Base-by-base conservation (phyloP, 2,888 invertebrate species). In the Nomada ferruginata region DNA sequence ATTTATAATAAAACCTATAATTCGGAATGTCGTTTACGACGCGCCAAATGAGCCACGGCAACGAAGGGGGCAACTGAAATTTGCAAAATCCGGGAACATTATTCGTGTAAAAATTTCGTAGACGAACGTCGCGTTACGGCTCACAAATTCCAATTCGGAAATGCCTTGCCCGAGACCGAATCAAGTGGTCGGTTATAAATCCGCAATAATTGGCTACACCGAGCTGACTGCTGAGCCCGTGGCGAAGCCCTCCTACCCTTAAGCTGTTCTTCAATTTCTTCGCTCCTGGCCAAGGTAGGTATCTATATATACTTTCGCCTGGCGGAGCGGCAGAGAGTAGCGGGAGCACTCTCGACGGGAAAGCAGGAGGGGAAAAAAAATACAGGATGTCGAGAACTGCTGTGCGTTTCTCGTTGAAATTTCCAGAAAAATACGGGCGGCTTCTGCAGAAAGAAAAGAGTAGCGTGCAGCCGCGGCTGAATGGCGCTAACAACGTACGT, bases 161-260 rank as follows among this genome's bases (percentile, higher is more conserved):
- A 79, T 59, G 76, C 79, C 73, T 86, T 69, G 71, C 65, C 69
- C 81, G 80, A 78, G 85, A 85, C 87, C 80, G 88, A 87, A 87
- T 87, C 81, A 83, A 85, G 85, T 78, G 87, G 81, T 83, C 85
- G 87, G 92, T 91, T 92, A 92, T 93, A 93, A 93, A 93, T 93
- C 91, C 91, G 90, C 90, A 90, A 93, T 93, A 93, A 93, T 93
- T 93, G 93, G 92, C 91, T 90, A 89, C 89, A 89, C 85, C 85
- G 80, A 84, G 90, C 90, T 85, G 86, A 87, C 87, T 86, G 85
- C 85, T 84, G 85, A 83, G 79, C 84, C 84, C 77, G 83, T 88
- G 89, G 88, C 83, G 86, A 88, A 89, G 89, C 87, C 88, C 84
- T 86, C 85, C 87, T 74, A 84, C 86, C 89, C 86, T 83, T 85